Evolutionary conservation across 2,888 invertebrate genomes (phyloP), one percentile per base, ranked within the genome.

Genomic region (Dioctria rufipes): DNA sequence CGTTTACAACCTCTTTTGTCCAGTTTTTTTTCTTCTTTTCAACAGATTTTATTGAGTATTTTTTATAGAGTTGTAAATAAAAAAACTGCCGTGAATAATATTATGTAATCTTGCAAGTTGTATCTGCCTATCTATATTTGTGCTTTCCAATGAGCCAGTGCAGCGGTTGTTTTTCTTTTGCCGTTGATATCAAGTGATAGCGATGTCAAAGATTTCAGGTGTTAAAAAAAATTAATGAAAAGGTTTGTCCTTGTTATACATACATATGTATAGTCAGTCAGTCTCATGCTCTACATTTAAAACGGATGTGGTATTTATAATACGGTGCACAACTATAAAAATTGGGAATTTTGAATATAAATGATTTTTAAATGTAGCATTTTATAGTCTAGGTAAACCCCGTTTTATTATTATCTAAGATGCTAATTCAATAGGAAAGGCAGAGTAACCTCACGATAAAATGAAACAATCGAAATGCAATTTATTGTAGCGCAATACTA

Each of bases 211-310:
- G 60, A 60, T 5, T 60, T 25, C 11, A 60, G 60, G 13, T 13
- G 60, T n/a, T n/a, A 60, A 60, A 60, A 60, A 60, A n/a, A 25
- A 60, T 11, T 5, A 60, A 40, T 9, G 42, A 37, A 13, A 65
- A 65, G 37, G 39, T 65, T 65, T 65, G 65, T 25, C 65, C 65
- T 65, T 65, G 40, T 9, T 9, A 6, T 37, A 6, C 6, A n/a
- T 11, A 6, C 4, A 8, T 25, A 25, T 11, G n/a, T 25, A 25
- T 3, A 61, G 8, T 8, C 25, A 8, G n/a, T 65, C 6, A 65
- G 9, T 37, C 65, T 25, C 60, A 60, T 60, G 60, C 60, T 60
- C 60, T 25, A n/a, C 11, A 60, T 60, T 60, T 25, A 60, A 60
- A 3, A 13, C 60, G 60, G 60, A 60, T 60, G 13, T 4, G 13